Evolutionary conservation across 2,113 vertebrate genomes (phyloP), one percentile per base, ranked within the genome.

Genomic region (Heliornis fulica): DNA sequence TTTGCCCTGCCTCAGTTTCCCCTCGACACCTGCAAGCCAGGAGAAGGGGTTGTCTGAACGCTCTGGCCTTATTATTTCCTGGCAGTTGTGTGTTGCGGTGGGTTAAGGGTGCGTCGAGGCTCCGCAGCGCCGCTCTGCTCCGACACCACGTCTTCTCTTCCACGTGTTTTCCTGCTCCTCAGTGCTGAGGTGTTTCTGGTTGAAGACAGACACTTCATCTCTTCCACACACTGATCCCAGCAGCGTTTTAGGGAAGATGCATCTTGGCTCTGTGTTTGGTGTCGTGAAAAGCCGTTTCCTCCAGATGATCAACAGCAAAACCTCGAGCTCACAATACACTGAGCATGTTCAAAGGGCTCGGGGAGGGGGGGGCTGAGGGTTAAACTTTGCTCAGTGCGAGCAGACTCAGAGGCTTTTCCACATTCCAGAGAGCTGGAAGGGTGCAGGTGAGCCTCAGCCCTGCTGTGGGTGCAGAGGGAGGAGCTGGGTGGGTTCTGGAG

Each of bases 141-240:
- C 3, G 1, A 4, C 7, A 4, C 68, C 3, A 0, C 1, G 0
- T 4, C 21, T 46, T 46, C 34, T 11, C 29, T 9, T 6, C 5
- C 1, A 7, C 11, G 15, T n/a, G 45, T 64, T 59, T 46, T n/a
- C n/a, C 7, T 4, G 9, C 10, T 61, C 32, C 43, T 43, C 74
- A 8, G 11, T n/a, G 28, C 36, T 23, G 28, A 46, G 51, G 48
- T 32, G n/a, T 43, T 63, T 74, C 41, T 74, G 64, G 13, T 21
- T 65, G 45, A 59, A 41, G 75, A 3, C 0, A 0, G 22, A 38
- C 20, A 4, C 36, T 68, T 26, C 9, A 20, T 32, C 25, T 34
- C 38, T n/a, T 54, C 45, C 14, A 2, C 1, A 3, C 7, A 0
- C 38, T 1, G 1, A 31, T n/a, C 50, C 69, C 38, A 53, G 75